These are phyloP conservation scores for Meleagris gallopavo DNA, from an alignment of 2,113 vertebrate species.

Conservation along the genomic window DNA sequence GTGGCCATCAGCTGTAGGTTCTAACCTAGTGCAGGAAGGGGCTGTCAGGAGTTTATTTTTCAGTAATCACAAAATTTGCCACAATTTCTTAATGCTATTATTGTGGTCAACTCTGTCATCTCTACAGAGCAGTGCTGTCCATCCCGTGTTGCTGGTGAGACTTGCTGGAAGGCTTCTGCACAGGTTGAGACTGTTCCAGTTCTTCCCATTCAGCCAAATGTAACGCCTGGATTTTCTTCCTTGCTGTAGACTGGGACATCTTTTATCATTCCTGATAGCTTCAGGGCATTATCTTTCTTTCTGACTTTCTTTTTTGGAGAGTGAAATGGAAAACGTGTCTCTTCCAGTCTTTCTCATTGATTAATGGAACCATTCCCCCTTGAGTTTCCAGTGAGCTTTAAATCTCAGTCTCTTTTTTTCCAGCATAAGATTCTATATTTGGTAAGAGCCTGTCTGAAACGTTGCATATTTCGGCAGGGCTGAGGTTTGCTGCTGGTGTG, in stretches of 20 bases:
- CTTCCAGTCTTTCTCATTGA: not conserved
- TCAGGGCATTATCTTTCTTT: constrained; percentile 18
- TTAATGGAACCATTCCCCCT: constrained; percentile 4
- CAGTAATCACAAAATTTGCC: fast-evolving
- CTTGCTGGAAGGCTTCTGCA: not conserved
- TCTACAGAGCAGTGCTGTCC: not conserved
- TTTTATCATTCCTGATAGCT: constrained; percentile 39
- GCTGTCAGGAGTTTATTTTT: not conserved
- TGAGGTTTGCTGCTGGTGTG: not conserved
- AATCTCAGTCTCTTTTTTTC: not conserved
- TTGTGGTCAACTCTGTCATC: fast-evolving
- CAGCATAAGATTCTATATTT: constrained; percentile 36
- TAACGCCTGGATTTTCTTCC: not conserved
- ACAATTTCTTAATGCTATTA: fast-evolving
- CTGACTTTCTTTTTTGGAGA: constrained; percentile 29
- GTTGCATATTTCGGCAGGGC: not conserved
- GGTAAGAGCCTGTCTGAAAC: not conserved
- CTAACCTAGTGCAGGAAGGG: not conserved
- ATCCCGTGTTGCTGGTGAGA: fast-evolving
- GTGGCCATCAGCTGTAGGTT: not conserved
- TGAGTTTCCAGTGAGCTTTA: constrained; percentile 36
- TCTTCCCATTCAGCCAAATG: not conserved
- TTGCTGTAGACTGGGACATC: not conserved
- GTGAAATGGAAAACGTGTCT: constrained; percentile 46
- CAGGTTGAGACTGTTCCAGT: fast-evolving